phyloP scores from a whole-genome alignment of 2,888 invertebrate genomes.

The Slavum lentiscoides region DNA sequence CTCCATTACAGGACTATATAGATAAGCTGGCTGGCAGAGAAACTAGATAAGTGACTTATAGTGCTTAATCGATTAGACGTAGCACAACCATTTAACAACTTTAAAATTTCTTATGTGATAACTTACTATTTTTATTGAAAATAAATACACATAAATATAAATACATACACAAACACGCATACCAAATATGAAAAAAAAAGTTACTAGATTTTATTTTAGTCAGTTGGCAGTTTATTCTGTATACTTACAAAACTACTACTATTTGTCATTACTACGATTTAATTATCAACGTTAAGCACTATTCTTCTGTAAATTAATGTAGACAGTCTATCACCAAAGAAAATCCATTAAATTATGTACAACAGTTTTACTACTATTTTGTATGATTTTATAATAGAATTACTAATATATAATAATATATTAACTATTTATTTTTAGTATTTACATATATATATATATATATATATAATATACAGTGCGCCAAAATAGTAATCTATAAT shows the following conservation, averaged over 20 bases:
- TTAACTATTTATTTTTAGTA: slow-evolving; percentile 39
- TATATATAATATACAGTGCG: slow-evolving; percentile 37
- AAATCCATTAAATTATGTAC: slow-evolving; percentile 39
- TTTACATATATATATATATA: slow-evolving; percentile 19
- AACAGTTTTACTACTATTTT: slow-evolving; percentile 48
- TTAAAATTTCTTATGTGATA: slow-evolving; percentile 42
- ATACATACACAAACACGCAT: neutral
- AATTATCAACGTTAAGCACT: slow-evolving; percentile 44
- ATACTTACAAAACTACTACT: slow-evolving; percentile 8
- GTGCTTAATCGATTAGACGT: slow-evolving; percentile 20
- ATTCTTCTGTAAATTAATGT: slow-evolving; percentile 33
- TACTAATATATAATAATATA: slow-evolving; percentile 43
- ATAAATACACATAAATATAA: neutral
- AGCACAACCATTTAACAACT: slow-evolving; percentile 29
- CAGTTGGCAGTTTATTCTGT: slow-evolving; percentile 24
- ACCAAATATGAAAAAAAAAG: neutral
- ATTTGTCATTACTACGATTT: slow-evolving; percentile 20
- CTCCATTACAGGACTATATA: slow-evolving; percentile 95
- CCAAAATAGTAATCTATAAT: slow-evolving; percentile 33
- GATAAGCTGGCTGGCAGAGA: slow-evolving; percentile 92
- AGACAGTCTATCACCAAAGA: slow-evolving; percentile 49
- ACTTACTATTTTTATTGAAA: slow-evolving; percentile 20
- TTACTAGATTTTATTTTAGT: slow-evolving; percentile 11
- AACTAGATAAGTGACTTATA: slow-evolving; percentile 69
- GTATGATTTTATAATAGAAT: slow-evolving; percentile 48